Evolutionary conservation across 2,113 vertebrate genomes (phyloP).

Genomic region (Muntiacus muntjak): DNA sequence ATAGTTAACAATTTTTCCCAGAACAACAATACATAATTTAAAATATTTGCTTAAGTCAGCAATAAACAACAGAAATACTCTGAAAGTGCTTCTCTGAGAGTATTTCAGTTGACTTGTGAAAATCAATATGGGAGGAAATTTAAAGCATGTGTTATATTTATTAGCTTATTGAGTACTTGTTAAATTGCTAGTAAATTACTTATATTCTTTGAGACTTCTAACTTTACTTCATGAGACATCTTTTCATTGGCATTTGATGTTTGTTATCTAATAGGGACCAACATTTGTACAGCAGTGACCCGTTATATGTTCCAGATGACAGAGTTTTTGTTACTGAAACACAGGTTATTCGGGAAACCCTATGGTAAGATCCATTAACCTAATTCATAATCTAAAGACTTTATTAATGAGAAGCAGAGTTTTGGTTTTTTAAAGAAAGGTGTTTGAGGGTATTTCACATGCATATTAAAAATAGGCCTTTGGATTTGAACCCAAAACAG

Average conservation of each 20-base stretch:
- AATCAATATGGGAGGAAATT: not conserved
- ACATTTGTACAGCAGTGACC: constrained; percentile 92
- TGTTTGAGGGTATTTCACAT: not conserved
- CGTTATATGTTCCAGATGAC: constrained; percentile 92
- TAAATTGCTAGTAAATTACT: not conserved
- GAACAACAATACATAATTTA: not conserved
- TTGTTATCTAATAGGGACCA: constrained; percentile 87
- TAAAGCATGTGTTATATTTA: not conserved
- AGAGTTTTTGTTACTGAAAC: constrained; percentile 93
- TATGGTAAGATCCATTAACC: constrained; percentile 86
- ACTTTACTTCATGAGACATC: not conserved
- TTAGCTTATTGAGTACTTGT: not conserved
- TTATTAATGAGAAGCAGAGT: not conserved
- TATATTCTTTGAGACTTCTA: not conserved
- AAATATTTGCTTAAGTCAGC: not conserved
- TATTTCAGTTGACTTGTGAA: not conserved
- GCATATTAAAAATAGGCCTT: not conserved
- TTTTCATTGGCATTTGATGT: not conserved
- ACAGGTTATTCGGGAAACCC: constrained; percentile 94
- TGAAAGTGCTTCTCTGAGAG: not conserved
- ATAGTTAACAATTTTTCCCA: not conserved
- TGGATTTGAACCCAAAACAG: not conserved
- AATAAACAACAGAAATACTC: not conserved
- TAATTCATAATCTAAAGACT: not conserved
- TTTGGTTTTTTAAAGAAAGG: not conserved